These are phyloP conservation scores for Vipera latastei DNA, from an alignment of 2,797 vertebrate genomes.

Conservation along the genomic window DNA sequence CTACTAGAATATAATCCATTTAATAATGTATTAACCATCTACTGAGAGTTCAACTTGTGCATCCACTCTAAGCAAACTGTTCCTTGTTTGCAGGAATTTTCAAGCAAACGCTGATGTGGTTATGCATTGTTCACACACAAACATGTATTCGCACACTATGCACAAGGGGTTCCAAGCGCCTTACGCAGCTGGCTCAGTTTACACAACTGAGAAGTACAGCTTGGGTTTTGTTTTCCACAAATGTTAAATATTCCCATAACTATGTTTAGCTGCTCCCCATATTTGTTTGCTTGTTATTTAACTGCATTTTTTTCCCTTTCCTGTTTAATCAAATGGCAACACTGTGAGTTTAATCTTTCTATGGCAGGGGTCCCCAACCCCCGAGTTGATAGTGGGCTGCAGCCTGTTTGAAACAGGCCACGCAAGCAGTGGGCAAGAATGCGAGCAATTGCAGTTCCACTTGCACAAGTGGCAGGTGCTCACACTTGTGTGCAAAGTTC, in stretches of 20 bases:
- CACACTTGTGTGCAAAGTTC: too few species aligned
- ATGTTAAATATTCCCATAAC: neutral
- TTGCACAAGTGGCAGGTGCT: too few species aligned
- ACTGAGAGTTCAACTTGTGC: neutral
- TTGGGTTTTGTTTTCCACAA: neutral
- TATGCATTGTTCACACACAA: neutral
- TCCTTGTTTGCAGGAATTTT: neutral
- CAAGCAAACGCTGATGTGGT: neutral
- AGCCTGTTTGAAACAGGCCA: too few species aligned
- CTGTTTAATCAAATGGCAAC: neutral
- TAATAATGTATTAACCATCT: conserved; percentile 18
- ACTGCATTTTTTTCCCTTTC: neutral
- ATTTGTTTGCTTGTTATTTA: neutral
- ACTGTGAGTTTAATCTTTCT: neutral
- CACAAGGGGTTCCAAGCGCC: neutral
- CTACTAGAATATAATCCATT: conserved; percentile 16
- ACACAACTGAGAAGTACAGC: neutral
- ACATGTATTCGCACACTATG: neutral
- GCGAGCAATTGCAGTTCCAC: too few species aligned
- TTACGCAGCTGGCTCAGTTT: neutral
- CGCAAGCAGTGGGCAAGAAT: too few species aligned
- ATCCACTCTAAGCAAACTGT: neutral
- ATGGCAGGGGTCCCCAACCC: neutral
- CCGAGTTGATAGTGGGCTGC: too few species aligned
- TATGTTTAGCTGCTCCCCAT: neutral